A percentile compares a stretch with the other conserved stretches of the same genome.
Evolutionary conservation across 2,797 vertebrate genomes (phyloP).

Genomic region (Lagodon rhomboides): DNA sequence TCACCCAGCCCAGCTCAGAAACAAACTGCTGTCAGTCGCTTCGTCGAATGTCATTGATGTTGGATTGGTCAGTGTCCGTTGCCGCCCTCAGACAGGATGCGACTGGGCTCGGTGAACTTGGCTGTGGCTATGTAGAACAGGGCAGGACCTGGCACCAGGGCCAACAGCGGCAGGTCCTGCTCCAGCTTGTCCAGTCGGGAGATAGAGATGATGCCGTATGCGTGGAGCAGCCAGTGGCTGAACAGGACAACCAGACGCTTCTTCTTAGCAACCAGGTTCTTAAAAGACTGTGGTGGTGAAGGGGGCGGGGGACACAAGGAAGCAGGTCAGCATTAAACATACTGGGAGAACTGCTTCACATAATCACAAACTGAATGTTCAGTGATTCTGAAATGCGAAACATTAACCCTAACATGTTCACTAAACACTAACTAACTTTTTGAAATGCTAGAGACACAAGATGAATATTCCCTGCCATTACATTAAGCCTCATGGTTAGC

Average conservation of each 20-base stretch:
- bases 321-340: neutral
- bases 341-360: neutral
- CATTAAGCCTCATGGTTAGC: too few relatives aligned
- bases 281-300: conserved; percentile 88
- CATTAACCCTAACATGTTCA: too few relatives aligned
- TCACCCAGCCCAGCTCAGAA: neutral
- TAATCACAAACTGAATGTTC: neutral
- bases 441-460: too few relatives aligned
- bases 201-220: conserved; percentile 98
- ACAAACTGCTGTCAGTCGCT: neutral
- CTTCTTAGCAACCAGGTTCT: conserved; percentile 94
- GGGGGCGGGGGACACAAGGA: neutral
- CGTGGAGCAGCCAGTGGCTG: conserved; percentile 98
- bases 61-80: conserved; percentile 88
- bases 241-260: conserved; percentile 96
- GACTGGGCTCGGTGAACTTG: conserved; percentile 95
- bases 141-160: conserved; percentile 94
- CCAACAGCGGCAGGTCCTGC: conserved; percentile 93
- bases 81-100: conserved; percentile 94
- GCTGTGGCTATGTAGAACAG: conserved; percentile 96
- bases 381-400: neutral
- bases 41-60: neutral
- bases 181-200: conserved; percentile 94
- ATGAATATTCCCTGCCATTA: neutral
- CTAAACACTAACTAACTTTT: neutral